Evolutionary conservation across 2,888 invertebrate species (phyloP), one percentile per base, ranked within the genome.

Genomic region (Andrena dorsata): DNA sequence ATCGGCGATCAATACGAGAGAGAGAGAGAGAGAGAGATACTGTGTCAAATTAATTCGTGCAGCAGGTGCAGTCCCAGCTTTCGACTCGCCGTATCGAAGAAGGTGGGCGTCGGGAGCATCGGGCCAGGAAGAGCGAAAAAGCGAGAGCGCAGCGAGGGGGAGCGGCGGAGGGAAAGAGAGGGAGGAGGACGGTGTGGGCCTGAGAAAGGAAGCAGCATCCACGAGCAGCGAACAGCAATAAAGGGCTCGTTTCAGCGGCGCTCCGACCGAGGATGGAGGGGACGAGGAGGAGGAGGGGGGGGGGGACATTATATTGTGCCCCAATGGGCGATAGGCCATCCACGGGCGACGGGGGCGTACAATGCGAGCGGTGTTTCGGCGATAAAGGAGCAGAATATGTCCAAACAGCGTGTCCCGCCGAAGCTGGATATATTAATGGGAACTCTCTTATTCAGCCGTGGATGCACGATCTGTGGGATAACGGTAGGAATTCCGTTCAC

Each of bases 171-270:
- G 28, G 74, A 69, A 73, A 65, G 70, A 41, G 73, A 72, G 69
- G 63, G 63, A 60, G 71, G 82, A 74, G 78, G 53, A 65, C 26
- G 83, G 83, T 61, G 83, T 78, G 88, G 88, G 90, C 91, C 91
- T 92, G 93, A 93, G 93, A 92, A 93, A 92, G 93, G 92, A 93
- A 92, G 92, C 92, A 90, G 91, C 91, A 91, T 91, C 92, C 92
- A 56, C 56, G 91, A 91, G 89, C 87, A 87, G 80, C 88, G 86
- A 83, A 58, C 88, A 88, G 91, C 91, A 90, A 92, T 92, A 92
- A 91, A 92, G 90, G 90, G 89, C 90, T 89, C 90, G 90, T 90
- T 91, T 90, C 87, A 90, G 86, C 82, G 51, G 64, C 66, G 63
- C 83, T 86, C 80, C 41, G 4, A 53, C 23, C 20, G 20, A 35